Percentiles rank a stretch among this genome's conserved stretches.
Evolutionary conservation across 2,888 invertebrate genomes (phyloP).

Genomic region (Drosophila barbarae): DNA sequence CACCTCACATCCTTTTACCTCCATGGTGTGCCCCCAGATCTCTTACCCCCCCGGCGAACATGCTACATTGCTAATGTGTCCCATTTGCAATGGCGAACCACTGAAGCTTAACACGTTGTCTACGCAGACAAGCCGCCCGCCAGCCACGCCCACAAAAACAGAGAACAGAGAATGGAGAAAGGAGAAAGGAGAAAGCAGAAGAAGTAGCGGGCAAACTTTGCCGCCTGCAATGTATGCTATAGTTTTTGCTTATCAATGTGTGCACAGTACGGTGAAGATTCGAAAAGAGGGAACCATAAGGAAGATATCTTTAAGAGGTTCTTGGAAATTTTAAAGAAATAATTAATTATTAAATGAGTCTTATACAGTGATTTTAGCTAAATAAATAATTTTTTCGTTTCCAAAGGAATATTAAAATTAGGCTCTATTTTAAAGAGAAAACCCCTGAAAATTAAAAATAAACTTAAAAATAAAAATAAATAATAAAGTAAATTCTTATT

Average conservation of each 20-base stretch:
- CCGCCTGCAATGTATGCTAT: slow-evolving; percentile 58
- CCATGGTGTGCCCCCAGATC: not conserved
- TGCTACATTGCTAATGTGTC: slow-evolving; percentile 73
- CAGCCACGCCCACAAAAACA: slow-evolving; percentile 36
- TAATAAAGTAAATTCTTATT: too few relatives aligned
- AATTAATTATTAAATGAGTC: not conserved
- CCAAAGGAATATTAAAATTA: too few relatives aligned
- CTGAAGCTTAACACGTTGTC: slow-evolving; percentile 76
- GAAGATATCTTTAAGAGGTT: not conserved
- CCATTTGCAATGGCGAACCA: slow-evolving; percentile 75
- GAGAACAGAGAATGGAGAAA: slow-evolving; percentile 16
- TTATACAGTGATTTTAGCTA: not conserved
- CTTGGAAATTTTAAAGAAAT: not conserved
- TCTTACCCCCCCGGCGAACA: slow-evolving; percentile 13
- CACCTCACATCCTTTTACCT: slow-evolving; percentile 11
- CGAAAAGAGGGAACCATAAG: not conserved
- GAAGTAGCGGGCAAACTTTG: slow-evolving; percentile 44
- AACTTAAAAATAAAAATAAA: too few relatives aligned
- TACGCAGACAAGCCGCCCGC: slow-evolving; percentile 67
- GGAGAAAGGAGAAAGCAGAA: slow-evolving; percentile 8
- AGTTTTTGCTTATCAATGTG: slow-evolving; percentile 55
- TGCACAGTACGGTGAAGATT: slow-evolving; percentile 19
- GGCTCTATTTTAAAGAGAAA: not conserved
- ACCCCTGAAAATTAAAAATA: not conserved
- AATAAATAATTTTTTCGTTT: not conserved